Evolutionary conservation across 2,888 invertebrate genomes (phyloP), one percentile per base, ranked within the genome.

Genomic region (Acronicta aceris): DNA sequence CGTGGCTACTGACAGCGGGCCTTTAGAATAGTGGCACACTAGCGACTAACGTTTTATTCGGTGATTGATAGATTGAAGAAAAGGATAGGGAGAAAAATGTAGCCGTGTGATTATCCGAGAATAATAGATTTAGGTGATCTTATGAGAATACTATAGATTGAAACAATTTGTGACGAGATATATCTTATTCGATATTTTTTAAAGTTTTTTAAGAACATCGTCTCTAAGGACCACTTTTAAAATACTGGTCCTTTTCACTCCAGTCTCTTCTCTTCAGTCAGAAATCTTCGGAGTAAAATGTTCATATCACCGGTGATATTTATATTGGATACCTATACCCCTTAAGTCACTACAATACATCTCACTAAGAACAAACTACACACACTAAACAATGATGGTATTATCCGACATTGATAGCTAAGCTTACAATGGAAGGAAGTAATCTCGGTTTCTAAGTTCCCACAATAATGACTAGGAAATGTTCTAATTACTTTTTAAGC

Each of bases 1-100:
- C 56, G 66, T 63, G 65, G 70, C 42, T 62, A 74, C 48, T 67
- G 71, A 60, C 59, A 51, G 65, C 63, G 65, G 60, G 61, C 56
- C 55, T 48, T 65, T 73, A 63, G 51, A 45, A 59, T 21, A 52
- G 38, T 45, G 42, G 27, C 55, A 74, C 42, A 66, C 52, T 62
- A 16, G 54, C 65, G 64, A 51, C 42, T n/a, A 16, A 25, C 25
- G n/a, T 15, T 56, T 53, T 40, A 27, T 46, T 57, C 21, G 12
- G 12, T 36, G 16, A 36, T 36, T 43, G 45, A 54, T 12, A 25
- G 38, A 15, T 30, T 9, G 8, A 25, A 38, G 38, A 38, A 38
- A n/a, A 38, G 38, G 38, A 38, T n/a, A n/a, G 38, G n/a, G n/a
- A 1, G 33, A 6, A 0, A 36, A n/a, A 13, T n/a, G n/a, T n/a